Evolutionary conservation across 2,113 vertebrate species (phyloP), one percentile per base, ranked within the genome.

Genomic region (Himantopus leucocephalus): DNA sequence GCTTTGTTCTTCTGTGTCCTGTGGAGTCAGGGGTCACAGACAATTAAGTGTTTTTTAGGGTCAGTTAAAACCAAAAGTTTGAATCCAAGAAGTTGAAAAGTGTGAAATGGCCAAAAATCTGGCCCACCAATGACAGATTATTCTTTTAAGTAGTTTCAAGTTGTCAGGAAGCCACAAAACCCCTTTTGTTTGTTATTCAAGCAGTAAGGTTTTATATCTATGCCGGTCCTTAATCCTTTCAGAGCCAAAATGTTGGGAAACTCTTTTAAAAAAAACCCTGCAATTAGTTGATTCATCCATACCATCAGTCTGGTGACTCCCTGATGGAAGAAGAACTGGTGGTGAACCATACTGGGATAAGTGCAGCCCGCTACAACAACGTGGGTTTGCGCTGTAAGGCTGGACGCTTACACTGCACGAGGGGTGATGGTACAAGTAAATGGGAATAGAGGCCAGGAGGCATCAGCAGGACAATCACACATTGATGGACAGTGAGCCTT

Each of bases 381-480:
- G 47, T 52, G 52, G 21, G 58, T 15, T 67, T 26, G 58, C 79
- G n/a, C 8, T 1, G 2, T 26, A 59, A 64, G 45, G 62, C 52
- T 12, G 23, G 18, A n/a, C 0, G 0, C 8, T 64, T 22, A 43
- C 11, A 7, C 18, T 39, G 55, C 52, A 24, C 0, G 0, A 58
- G 37, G 37, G 66, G 16, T 5, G 62, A n/a, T 14, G 47, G 78
- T 34, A 34, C 4, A 22, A 48, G 47, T 48, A 48, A 48, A 2
- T 2, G 37, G 78, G 43, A 59, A n/a, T 5, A 73, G 27, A 71
- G 35, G 15, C n/a, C 60, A n/a, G 0, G 4, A 59, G 55, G 10
- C 43, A 53, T 29, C 80, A 68, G 62, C 0, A 5, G 63, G 48
- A 64, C 34, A 20, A 64, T 56, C 45, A 41, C 37, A 55, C 34